Evolutionary conservation across 2,113 vertebrate genomes (phyloP), one percentile per base, ranked within the genome.

Genomic region (Pseudolaguvia tuberculata): DNA sequence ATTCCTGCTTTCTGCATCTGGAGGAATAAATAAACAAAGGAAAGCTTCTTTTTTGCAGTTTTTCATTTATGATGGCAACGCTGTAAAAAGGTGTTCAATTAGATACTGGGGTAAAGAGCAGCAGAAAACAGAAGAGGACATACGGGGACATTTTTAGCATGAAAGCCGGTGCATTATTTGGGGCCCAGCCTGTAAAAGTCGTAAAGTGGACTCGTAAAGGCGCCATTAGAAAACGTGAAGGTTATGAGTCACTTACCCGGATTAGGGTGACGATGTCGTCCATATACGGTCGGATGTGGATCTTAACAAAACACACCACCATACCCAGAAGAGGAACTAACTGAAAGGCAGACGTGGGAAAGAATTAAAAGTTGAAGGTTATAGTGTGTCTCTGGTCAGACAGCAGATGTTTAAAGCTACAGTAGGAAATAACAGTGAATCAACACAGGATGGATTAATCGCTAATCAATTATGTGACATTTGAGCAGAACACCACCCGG

Each of bases 261-360:
- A 99, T 97, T 75, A 99, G 92, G 67, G 95, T 95, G 86, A 99
- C 97, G 69, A 99, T 99, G 84, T 99, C 97, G 63, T 99, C 96
- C 97, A 99, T 99, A 70, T 99, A 99, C 2, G 97, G 97, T n/a
- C 96, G 92, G 85, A 99, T 99, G 78, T 99, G 97, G 85, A 97
- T 96, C 83, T 96, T 96, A 73, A 99, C 97, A 78, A 98, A 99
- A 78, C 95, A 98, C 77, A 99, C 97, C 76, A 98, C 86, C 96
- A 99, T 98, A 23, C 97, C 97, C 96, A 96, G 87, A 95, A 99
- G 42, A 96, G 91, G 87, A 98, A 99, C 97, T 98, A 87, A 56
- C 78, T 45, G 61, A 82, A 63, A 73, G 15, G 76, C 42, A 45
- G 58, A 29, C 52, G 18, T 74, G 17, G 82, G 48, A 25, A 80